These are phyloP conservation scores for Suncus etruscus DNA, from an alignment of 2,113 vertebrate species.

Conservation along the genomic window DNA sequence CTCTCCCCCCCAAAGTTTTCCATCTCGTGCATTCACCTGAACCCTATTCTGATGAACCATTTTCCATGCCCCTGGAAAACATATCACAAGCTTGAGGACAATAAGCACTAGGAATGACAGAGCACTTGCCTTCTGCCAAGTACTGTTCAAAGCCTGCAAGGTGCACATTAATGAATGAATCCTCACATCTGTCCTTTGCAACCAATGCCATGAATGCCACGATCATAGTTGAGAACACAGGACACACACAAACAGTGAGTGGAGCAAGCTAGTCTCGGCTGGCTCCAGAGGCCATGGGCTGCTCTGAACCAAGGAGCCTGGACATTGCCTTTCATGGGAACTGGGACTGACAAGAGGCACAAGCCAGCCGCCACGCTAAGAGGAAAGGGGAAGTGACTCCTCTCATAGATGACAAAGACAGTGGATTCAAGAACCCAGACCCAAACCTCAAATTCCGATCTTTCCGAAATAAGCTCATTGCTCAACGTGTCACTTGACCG, in stretches of 20 bases:
- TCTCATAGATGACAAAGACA: conserved; percentile 8
- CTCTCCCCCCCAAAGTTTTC: too few species aligned
- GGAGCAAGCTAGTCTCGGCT: background rate
- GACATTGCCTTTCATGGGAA: too few species aligned
- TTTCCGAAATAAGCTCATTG: conserved; percentile 48
- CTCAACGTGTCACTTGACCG: conserved; percentile 31
- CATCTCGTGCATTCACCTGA: too few species aligned
- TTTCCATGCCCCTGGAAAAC: too few species aligned
- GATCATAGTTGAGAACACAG: conserved; percentile 25
- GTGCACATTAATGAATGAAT: background rate
- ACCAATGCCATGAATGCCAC: conserved; percentile 10
- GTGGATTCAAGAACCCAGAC: conserved; percentile 53
- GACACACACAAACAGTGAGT: background rate
- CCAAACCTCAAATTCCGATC: conserved; percentile 3
- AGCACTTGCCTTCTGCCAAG: background rate
- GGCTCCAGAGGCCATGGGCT: background rate
- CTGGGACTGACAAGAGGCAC: too few species aligned
- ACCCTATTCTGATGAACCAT: too few species aligned
- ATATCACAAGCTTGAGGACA: background rate
- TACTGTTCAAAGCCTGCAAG: background rate
- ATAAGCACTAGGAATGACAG: background rate
- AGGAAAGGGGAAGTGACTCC: conserved; percentile 37
- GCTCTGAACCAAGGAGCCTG: too few species aligned
- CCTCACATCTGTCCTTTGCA: background rate
- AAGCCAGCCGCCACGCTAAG: background rate